Evolutionary conservation across 2,113 vertebrate species (phyloP).

Genomic region (Haemorhous mexicanus): DNA sequence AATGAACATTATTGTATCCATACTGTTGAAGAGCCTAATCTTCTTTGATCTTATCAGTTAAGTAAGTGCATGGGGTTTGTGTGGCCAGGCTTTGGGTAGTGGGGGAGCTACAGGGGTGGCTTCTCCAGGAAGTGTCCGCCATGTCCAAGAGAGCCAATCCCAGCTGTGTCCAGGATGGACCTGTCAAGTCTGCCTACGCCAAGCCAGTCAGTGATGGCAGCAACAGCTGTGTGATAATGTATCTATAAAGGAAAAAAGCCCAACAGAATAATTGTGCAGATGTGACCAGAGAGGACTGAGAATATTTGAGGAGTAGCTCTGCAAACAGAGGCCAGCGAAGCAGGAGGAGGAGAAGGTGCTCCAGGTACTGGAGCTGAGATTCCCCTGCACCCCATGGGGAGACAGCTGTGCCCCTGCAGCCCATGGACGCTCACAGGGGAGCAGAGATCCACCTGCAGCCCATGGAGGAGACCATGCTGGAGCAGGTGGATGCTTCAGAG

Average conservation of each 20-base stretch:
- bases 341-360: neutral
- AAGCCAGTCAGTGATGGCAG: neutral
- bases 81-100: neutral
- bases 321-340: neutral
- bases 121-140: neutral
- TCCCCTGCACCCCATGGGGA: neutral
- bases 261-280: neutral
- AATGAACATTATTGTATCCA: neutral
- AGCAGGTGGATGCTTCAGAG: neutral
- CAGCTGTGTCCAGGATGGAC: neutral
- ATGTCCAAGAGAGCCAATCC: neutral
- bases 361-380: neutral
- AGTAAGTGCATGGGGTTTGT: neutral
- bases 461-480: neutral
- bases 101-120: neutral
- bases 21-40: neutral
- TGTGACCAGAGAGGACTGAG: neutral
- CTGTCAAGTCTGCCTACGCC: neutral
- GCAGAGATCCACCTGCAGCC: neutral
- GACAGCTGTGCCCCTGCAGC: neutral
- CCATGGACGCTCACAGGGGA: neutral
- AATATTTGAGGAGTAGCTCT: neutral
- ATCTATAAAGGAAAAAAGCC: neutral
- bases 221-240: neutral
- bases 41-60: neutral